phyloP scores from a whole-genome alignment of 2,797 vertebrate species.

The Pseudochromis fuscus region DNA sequence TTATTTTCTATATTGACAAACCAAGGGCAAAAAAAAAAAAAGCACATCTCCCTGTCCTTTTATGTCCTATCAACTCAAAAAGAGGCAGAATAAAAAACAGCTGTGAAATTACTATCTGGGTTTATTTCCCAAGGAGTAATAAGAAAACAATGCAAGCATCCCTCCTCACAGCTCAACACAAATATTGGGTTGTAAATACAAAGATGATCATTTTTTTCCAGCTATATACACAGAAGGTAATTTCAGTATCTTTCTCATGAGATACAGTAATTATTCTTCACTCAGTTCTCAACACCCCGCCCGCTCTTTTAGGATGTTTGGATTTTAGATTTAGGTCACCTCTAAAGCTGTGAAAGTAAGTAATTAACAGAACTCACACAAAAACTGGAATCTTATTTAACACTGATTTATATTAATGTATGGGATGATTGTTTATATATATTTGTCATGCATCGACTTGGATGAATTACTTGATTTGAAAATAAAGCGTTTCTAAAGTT shows the following conservation, averaged over 20 bases:
- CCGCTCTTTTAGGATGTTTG: conserved; percentile 33
- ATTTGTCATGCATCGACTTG: conserved; percentile 16
- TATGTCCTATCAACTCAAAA: conserved; percentile 34
- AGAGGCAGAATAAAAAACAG: conserved; percentile 15
- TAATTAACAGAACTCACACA: conserved; percentile 41
- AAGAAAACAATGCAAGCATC: conserved; percentile 16
- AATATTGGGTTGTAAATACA: neutral
- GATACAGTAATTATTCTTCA: conserved; percentile 35
- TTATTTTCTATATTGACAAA: conserved; percentile 59
- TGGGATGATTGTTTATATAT: conserved; percentile 17
- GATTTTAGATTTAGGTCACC: conserved; percentile 52
- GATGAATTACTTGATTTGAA: conserved; percentile 15
- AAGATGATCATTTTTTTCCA: conserved; percentile 7
- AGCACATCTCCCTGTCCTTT: conserved; percentile 20
- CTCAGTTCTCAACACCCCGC: conserved; percentile 21
- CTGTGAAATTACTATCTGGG: conserved; percentile 14
- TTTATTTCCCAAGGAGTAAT: conserved; percentile 22
- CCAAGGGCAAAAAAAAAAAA: conserved; percentile 56
- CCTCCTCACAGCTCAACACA: neutral
- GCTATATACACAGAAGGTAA: neutral
- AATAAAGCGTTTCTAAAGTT: conserved; percentile 10
- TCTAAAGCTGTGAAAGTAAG: conserved; percentile 50
- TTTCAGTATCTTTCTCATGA: conserved; percentile 36
- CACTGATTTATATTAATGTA: conserved; percentile 18
- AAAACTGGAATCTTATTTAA: conserved; percentile 11